These are phyloP conservation scores for Athripsodes cinereus DNA, from an alignment of 2,888 invertebrate species.

Conservation along the genomic window DNA sequence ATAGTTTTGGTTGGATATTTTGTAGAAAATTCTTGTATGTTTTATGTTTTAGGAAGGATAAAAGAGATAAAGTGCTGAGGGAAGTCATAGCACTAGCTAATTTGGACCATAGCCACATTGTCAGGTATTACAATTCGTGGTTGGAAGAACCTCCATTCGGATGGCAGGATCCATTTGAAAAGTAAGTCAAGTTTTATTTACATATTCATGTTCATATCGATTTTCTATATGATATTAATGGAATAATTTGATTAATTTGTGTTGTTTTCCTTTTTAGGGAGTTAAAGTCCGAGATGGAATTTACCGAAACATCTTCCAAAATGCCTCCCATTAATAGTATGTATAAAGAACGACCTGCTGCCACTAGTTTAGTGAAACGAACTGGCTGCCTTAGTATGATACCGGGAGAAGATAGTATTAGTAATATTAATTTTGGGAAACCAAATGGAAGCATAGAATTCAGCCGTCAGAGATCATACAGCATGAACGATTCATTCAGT, in stretches of 20 bases:
- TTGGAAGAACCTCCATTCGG: constrained; percentile 83
- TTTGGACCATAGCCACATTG: constrained; percentile 91
- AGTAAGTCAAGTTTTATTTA: constrained; percentile 3
- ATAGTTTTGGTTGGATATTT: no score
- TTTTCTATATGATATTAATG: no score
- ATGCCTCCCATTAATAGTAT: constrained; percentile 3
- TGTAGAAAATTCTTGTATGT: not conserved
- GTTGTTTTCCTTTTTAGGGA: constrained; percentile 22
- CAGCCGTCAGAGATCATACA: constrained; percentile 35
- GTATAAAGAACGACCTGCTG: not conserved
- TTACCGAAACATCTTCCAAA: constrained; percentile 23
- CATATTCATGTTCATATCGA: no score
- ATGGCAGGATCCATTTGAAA: constrained; percentile 75
- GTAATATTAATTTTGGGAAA: not conserved
- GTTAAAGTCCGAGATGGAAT: constrained; percentile 17
- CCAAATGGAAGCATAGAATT: constrained; percentile 4
- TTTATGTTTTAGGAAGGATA: constrained; percentile 57
- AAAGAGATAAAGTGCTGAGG: constrained; percentile 82
- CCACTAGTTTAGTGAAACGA: constrained; percentile 4
- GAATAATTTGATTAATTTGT: not conserved
- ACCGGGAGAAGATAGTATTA: constrained; percentile 32
- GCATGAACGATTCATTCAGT: constrained; percentile 47
- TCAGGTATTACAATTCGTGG: constrained; percentile 95
- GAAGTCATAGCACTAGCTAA: constrained; percentile 94
- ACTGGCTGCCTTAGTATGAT: constrained; percentile 15